Percentiles rank a stretch among this genome's conserved stretches.
Evolutionary conservation across 2,888 invertebrate genomes (phyloP).

Genomic region (Scaptomyza polygonia): DNA sequence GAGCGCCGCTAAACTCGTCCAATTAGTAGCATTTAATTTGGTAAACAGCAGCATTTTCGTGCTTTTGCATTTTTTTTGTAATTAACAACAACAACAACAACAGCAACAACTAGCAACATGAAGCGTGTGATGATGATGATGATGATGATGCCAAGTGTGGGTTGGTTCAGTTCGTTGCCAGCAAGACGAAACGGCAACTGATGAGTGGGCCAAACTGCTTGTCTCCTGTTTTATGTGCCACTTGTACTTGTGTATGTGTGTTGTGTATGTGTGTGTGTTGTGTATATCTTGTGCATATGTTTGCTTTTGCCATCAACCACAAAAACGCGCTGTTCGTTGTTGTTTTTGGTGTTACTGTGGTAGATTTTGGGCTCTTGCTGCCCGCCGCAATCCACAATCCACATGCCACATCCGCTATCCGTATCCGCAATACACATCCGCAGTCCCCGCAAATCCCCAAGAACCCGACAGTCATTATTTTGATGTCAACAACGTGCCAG

Average conservation of each 20-base stretch:
- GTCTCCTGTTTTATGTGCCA: constrained; percentile 52
- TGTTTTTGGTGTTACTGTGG: constrained; percentile 42
- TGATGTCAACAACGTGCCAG: constrained; percentile 76
- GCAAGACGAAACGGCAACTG: constrained; percentile 36
- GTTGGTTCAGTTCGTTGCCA: neutral
- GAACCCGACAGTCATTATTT: constrained; percentile 62
- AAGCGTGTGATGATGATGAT: constrained; percentile 26
- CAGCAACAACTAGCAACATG: constrained; percentile 22
- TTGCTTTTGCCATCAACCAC: constrained; percentile 48
- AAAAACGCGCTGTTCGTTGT: constrained; percentile 40
- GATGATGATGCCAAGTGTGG: constrained; percentile 11
- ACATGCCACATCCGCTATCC: constrained; percentile 19
- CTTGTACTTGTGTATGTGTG: constrained; percentile 27
- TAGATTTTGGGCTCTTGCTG: constrained; percentile 38
- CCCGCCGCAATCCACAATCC: constrained; percentile 39
- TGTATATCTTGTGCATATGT: constrained; percentile 58
- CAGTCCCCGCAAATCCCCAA: constrained; percentile 10
- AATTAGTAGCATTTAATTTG: constrained; percentile 80
- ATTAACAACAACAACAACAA: constrained; percentile 62
- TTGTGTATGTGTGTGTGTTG: constrained; percentile 15
- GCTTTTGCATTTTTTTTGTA: constrained; percentile 78
- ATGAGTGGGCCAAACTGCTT: constrained; percentile 51
- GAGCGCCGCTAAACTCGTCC: constrained; percentile 79
- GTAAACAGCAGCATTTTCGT: constrained; percentile 79
- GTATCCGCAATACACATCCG: constrained; percentile 26